phyloP scores from a whole-genome alignment of 1,140 invertebrate species.

The Drosophila biarmipes region DNA sequence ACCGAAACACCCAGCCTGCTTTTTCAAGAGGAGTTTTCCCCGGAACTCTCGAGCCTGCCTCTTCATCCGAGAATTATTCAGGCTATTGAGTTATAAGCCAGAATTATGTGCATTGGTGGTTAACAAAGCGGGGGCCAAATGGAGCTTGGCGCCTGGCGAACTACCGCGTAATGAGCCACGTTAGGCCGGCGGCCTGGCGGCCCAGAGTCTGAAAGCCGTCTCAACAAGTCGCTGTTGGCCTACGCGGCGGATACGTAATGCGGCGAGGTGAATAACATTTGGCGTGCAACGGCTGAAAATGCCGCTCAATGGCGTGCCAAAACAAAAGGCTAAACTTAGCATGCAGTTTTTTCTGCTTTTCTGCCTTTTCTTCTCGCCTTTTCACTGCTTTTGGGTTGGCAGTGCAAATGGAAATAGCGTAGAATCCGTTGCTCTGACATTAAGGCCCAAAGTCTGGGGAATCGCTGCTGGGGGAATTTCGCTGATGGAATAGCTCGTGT shows the following conservation, averaged over 20 bases:
- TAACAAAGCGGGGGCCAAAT: conserved; percentile 10
- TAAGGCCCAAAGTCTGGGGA: conserved; percentile 27
- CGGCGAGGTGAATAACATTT: conserved; percentile 76
- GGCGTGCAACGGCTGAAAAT: conserved; percentile 53
- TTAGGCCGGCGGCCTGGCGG: conserved; percentile 30
- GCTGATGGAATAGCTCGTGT: conserved; percentile 55
- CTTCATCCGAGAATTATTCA: conserved; percentile 5
- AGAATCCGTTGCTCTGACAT: conserved; percentile 67
- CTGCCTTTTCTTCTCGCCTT: conserved; percentile 9
- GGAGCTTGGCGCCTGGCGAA: conserved; percentile 30
- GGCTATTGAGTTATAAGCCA: conserved; percentile 36
- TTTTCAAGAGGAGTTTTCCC: conserved; percentile 5
- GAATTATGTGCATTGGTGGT: conserved; percentile 27
- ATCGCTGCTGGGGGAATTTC: conserved; percentile 3
- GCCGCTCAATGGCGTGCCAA: conserved; percentile 80
- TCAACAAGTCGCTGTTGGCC: conserved; percentile 64
- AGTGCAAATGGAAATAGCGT: conserved; percentile 73
- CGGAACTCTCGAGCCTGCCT: background rate
- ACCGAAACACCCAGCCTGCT: background rate
- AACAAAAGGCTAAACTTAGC: conserved; percentile 83
- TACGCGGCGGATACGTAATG: conserved; percentile 74
- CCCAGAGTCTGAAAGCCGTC: conserved; percentile 55
- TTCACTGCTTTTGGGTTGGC: conserved; percentile 13
- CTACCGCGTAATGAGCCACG: conserved; percentile 43
- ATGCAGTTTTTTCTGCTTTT: conserved; percentile 56